Evolutionary conservation across 1,140 invertebrate genomes (phyloP).

Genomic region (Drosophila nigrodunni): DNA sequence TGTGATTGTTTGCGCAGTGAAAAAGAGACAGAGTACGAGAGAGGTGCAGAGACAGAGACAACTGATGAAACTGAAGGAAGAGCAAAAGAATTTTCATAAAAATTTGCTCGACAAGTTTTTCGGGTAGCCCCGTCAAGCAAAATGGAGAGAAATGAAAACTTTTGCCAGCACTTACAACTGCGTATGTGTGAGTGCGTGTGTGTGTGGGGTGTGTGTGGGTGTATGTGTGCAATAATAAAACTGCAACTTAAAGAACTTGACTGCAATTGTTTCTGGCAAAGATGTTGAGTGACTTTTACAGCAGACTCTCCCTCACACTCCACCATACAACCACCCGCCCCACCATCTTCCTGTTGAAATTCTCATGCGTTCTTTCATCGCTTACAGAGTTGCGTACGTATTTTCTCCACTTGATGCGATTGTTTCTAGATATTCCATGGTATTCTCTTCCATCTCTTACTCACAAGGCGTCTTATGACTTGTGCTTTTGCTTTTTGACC

Average conservation of each 20-base stretch:
- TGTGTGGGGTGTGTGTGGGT: conserved; percentile 12
- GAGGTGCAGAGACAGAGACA: background rate
- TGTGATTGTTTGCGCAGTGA: conserved; percentile 72
- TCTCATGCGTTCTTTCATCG: conserved; percentile 30
- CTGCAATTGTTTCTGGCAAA: conserved; percentile 80
- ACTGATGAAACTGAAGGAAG: conserved; percentile 11
- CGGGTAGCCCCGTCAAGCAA: conserved; percentile 47
- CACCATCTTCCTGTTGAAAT: background rate
- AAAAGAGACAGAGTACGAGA: background rate
- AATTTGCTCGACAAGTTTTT: conserved; percentile 75
- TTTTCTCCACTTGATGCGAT: conserved; percentile 43
- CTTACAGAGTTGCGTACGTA: conserved; percentile 59
- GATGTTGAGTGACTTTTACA: conserved; percentile 79
- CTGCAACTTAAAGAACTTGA: conserved; percentile 80
- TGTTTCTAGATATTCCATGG: conserved; percentile 72
- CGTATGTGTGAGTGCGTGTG: conserved; percentile 4
- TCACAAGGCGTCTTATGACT: conserved; percentile 62
- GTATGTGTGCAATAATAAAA: conserved; percentile 73
- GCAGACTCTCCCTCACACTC: conserved; percentile 24
- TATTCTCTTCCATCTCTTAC: conserved; percentile 10
- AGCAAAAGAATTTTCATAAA: conserved; percentile 79
- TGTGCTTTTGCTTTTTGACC: conserved; percentile 59
- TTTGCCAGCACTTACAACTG: conserved; percentile 36
- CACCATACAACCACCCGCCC: background rate
- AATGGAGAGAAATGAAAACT: conserved; percentile 78